Conservation (phyloP, 1,140 invertebrate genomes). For the Centruroides vittatus region DNA sequence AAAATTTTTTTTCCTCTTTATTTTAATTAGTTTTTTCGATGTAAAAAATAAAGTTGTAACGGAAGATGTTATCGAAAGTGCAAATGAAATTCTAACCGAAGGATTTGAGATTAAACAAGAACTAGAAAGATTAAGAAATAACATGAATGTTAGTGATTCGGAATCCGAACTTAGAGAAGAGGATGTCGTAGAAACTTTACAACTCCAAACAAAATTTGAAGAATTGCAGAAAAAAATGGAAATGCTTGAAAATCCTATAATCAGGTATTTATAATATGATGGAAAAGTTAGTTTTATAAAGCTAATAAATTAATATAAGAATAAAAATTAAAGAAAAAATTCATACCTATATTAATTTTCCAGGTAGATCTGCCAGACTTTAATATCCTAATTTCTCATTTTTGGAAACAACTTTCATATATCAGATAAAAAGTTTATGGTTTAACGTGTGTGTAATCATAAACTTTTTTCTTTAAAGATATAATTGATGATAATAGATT, state of each 20-base stretch:
- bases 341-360: too few species aligned
- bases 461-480: too few species aligned
- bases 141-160: constrained; percentile 12
- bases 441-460: too few species aligned
- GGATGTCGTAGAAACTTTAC: constrained; percentile 12
- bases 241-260: constrained; percentile 17
- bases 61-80: constrained; percentile 11
- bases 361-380: too few species aligned
- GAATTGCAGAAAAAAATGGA: constrained; percentile 17
- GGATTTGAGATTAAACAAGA: constrained; percentile 5
- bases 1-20: too few species aligned
- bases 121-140: constrained; percentile 6
- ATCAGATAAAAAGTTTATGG: too few species aligned
- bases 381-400: too few species aligned
- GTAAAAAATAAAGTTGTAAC: constrained; percentile 14
- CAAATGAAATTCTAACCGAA: constrained; percentile 14
- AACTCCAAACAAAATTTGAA: constrained; percentile 11
- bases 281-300: too few species aligned
- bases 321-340: too few species aligned
- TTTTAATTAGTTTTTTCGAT: constrained; percentile 14
- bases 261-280: constrained; percentile 2
- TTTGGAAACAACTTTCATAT: too few species aligned
- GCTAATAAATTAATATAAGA: too few species aligned
- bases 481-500: too few species aligned
- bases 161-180: constrained; percentile 13